Percentiles rank a stretch among this genome's conserved stretches.
Conservation (phyloP, 2,888 invertebrate species). For the Pollenia griseotomentosa region DNA sequence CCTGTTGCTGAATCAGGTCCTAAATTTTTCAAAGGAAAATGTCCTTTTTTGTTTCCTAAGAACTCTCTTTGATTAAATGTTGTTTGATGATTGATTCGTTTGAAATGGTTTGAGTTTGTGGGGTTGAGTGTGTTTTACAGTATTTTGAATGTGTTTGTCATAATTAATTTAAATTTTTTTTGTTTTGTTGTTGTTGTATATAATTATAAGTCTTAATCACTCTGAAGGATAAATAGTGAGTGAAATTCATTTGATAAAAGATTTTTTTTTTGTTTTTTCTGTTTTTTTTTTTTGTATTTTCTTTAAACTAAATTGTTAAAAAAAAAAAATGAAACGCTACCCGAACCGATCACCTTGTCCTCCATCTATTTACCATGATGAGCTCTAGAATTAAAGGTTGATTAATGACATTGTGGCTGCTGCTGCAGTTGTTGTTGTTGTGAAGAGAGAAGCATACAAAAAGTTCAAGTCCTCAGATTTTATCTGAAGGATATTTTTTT, state of each 20-base stretch:
- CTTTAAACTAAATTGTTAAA: slow-evolving; percentile 49
- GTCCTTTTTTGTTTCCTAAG: too few species aligned
- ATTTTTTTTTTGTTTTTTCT: slow-evolving; percentile 18
- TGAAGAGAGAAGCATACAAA: slow-evolving; percentile 17
- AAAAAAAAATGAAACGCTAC: slow-evolving; percentile 65
- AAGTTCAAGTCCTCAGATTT: slow-evolving; percentile 31
- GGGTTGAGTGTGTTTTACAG: slow-evolving; percentile 4
- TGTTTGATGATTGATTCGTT: neutral
- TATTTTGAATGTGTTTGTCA: slow-evolving; percentile 37
- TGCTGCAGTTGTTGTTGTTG: slow-evolving; percentile 38
- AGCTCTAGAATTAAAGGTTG: slow-evolving; percentile 49
- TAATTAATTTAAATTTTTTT: slow-evolving; percentile 25
- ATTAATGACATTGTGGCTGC: slow-evolving; percentile 39
- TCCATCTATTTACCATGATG: slow-evolving; percentile 51
- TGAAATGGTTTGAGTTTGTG: neutral
- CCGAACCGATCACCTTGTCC: slow-evolving; percentile 45
- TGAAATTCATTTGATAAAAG: slow-evolving; percentile 67
- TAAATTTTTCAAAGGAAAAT: too few species aligned
- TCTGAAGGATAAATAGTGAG: slow-evolving; percentile 68
- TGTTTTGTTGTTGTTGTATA: slow-evolving; percentile 62
- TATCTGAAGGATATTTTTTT: slow-evolving; percentile 31
- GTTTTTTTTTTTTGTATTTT: slow-evolving; percentile 16
- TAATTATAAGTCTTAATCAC: slow-evolving; percentile 70
- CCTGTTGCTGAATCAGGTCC: neutral
- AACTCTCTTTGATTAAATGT: neutral